Evolutionary conservation across 2,797 vertebrate genomes (phyloP).

Genomic region (Notolepis coatsorum): DNA sequence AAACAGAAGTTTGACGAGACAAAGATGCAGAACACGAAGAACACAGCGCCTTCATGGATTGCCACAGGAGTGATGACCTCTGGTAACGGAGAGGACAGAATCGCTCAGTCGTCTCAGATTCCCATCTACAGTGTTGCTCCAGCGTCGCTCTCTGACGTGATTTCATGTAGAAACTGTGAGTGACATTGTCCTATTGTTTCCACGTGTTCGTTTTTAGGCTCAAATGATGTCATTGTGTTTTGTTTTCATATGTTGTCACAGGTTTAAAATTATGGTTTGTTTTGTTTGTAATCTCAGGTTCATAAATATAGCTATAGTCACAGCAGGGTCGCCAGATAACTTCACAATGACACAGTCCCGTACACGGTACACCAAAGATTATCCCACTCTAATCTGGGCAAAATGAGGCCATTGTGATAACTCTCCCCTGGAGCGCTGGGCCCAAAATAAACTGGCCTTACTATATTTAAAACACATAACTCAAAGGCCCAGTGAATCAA

Average conservation of each 20-base stretch:
- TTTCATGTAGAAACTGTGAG: too few species aligned
- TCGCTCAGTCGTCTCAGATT: too few species aligned
- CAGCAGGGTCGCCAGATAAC: conserved; percentile 54
- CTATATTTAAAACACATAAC: conserved; percentile 75
- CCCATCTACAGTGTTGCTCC: too few species aligned
- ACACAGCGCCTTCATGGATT: too few species aligned
- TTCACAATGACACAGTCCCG: conserved; percentile 61
- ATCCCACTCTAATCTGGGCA: conserved; percentile 46
- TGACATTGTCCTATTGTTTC: conserved; percentile 12
- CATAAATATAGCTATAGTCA: conserved; percentile 50
- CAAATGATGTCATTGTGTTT: too few species aligned
- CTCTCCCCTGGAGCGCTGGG: conserved; percentile 54
- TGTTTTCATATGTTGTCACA: conserved; percentile 36
- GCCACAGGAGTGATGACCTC: too few species aligned
- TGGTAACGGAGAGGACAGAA: too few species aligned
- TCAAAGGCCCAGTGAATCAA: conserved; percentile 48
- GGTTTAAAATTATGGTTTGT: conserved; percentile 49
- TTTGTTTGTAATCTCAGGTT: conserved; percentile 42
- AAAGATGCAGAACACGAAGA: too few species aligned
- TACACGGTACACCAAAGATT: conserved; percentile 48
- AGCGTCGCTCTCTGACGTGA: too few species aligned
- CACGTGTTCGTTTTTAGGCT: conserved; percentile 53
- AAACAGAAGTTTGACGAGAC: too few species aligned
- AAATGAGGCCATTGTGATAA: conserved; percentile 75
- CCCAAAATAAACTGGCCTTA: conserved; percentile 69